phyloP scores from a whole-genome alignment of 2,113 vertebrate genomes.

The Nymphicus hollandicus region DNA sequence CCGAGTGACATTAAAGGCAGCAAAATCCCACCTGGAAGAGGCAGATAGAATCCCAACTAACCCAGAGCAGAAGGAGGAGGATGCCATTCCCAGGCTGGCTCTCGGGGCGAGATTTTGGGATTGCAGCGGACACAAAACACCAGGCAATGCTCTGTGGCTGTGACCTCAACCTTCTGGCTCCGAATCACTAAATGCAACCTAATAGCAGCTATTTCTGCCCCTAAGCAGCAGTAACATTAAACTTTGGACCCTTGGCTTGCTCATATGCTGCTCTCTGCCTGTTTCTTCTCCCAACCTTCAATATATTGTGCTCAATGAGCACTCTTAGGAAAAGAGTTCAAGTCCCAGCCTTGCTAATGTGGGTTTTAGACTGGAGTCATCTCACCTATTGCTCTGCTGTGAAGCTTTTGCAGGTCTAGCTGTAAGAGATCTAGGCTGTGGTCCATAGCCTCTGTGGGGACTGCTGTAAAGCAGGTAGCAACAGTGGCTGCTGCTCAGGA shows the following conservation, averaged over 20 bases:
- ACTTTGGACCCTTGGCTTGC: neutral
- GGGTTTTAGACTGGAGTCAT: neutral
- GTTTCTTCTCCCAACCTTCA: neutral
- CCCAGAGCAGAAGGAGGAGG: neutral
- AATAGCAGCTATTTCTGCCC: conserved; percentile 51
- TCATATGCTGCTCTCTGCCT: neutral
- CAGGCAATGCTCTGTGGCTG: neutral
- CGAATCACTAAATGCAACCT: neutral
- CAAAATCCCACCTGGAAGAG: neutral
- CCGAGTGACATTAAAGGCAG: neutral
- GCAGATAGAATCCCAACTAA: neutral
- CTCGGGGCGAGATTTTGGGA: neutral
- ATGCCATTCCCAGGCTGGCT: neutral
- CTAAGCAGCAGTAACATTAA: conserved; percentile 1
- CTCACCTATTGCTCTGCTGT: neutral
- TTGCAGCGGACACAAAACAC: neutral
- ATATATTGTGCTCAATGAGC: neutral
- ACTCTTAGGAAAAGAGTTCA: neutral
- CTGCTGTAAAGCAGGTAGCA: neutral
- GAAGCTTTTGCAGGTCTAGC: neutral
- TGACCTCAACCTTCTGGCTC: conserved; percentile 40
- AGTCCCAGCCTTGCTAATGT: neutral
- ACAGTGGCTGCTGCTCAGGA: neutral
- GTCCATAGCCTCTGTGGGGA: neutral
- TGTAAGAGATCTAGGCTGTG: neutral